Percentiles rank a stretch among this genome's conserved stretches.
phyloP scores from a whole-genome alignment of 1,140 invertebrate genomes.

The Drosophila triauraria region DNA sequence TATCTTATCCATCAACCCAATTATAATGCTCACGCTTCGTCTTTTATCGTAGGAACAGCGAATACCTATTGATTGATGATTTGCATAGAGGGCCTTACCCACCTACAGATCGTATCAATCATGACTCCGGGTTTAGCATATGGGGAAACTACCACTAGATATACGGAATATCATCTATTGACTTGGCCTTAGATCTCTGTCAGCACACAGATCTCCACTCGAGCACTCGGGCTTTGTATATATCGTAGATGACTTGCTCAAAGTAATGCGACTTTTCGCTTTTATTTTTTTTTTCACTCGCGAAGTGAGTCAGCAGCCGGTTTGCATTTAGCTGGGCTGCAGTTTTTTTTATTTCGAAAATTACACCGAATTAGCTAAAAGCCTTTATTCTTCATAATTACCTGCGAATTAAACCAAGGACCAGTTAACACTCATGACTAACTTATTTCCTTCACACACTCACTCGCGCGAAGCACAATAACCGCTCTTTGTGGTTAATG shows the following conservation, averaged over 20 bases:
- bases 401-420: conserved; percentile 56
- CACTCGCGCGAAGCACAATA: neutral
- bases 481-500: neutral
- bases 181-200: conserved; percentile 57
- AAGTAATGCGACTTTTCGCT: conserved; percentile 30
- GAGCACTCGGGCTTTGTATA: conserved; percentile 48
- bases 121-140: conserved; percentile 33
- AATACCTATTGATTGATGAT: conserved; percentile 53
- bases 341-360: conserved; percentile 27
- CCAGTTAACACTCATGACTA: conserved; percentile 47
- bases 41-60: conserved; percentile 8
- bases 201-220: conserved; percentile 17
- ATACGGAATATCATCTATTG: conserved; percentile 48
- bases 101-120: conserved; percentile 42
- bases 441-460: conserved; percentile 10
- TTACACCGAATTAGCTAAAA: conserved; percentile 62
- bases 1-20: conserved; percentile 30
- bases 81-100: conserved; percentile 54
- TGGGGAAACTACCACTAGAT: conserved; percentile 42
- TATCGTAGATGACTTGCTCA: conserved; percentile 57
- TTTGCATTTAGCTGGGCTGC: conserved; percentile 55
- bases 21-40: conserved; percentile 14
- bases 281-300: conserved; percentile 44
- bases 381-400: conserved; percentile 59
- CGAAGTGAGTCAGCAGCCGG: conserved; percentile 72